Evolutionary conservation across 2,888 invertebrate species (phyloP).

Genomic region (Litoditis marina): DNA sequence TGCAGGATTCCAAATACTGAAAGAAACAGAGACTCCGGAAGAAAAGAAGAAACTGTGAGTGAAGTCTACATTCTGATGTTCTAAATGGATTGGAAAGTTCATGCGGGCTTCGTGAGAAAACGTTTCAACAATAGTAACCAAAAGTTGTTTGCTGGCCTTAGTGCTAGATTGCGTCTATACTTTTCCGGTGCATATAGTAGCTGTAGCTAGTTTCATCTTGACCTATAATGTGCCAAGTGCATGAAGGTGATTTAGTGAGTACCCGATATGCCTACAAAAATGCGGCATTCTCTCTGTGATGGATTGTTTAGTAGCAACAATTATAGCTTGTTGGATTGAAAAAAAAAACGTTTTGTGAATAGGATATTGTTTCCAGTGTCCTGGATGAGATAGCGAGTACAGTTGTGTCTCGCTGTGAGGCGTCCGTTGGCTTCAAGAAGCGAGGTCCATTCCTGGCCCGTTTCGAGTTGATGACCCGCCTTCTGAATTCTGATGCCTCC

Average conservation of each 20-base stretch:
- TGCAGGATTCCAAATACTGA: slow-evolving; percentile 9
- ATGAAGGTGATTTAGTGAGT: no score
- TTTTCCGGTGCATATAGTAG: neutral
- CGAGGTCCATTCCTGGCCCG: slow-evolving; percentile 1
- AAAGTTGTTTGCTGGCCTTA: no score
- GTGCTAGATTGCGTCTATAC: neutral
- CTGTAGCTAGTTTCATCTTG: no score
- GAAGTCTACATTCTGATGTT: neutral
- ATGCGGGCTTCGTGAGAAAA: no score
- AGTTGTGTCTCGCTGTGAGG: neutral
- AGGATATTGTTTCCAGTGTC: neutral
- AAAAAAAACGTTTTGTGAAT: neutral
- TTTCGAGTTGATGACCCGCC: neutral
- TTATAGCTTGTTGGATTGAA: no score
- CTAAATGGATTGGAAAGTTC: no score
- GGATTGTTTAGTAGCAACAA: no score
- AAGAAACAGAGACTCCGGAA: slow-evolving; percentile 5
- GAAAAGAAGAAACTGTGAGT: neutral
- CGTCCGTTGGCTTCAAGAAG: neutral
- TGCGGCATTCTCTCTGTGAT: no score
- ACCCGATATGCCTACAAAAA: no score
- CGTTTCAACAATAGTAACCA: no score
- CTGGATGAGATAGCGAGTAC: neutral
- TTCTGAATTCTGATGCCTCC: neutral
- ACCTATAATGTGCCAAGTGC: no score